These are phyloP conservation scores for Eupristina koningsbergeri DNA, from an alignment of 1,140 invertebrate species.

Conservation along the genomic window DNA sequence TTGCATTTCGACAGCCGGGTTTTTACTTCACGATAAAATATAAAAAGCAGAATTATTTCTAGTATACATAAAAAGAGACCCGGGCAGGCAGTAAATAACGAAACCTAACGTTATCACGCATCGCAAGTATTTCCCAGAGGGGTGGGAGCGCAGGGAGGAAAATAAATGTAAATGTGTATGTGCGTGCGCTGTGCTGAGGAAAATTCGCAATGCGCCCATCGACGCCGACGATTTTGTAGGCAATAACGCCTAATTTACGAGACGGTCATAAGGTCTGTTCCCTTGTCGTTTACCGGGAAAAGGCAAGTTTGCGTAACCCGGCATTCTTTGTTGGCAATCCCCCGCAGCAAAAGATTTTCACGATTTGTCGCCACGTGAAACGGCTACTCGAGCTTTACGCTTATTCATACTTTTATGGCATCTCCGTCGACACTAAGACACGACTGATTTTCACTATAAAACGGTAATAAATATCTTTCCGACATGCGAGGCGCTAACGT, in stretches of 20 bases:
- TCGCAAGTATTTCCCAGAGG: conserved; percentile 16
- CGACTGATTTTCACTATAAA: conserved; percentile 37
- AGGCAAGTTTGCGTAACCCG: conserved; percentile 5
- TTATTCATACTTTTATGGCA: conserved; percentile 41
- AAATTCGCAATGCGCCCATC: neutral
- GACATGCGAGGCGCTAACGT: neutral
- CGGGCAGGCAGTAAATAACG: neutral
- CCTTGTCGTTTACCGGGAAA: conserved; percentile 20
- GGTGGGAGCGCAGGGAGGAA: neutral
- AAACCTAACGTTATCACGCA: conserved; percentile 3
- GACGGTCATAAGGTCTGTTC: conserved; percentile 19
- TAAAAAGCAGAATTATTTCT: conserved; percentile 5
- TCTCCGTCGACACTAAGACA: conserved; percentile 11
- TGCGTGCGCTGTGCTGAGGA: too few relatives aligned
- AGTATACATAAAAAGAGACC: neutral
- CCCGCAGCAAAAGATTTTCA: conserved; percentile 25
- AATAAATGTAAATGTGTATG: neutral
- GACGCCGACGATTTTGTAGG: neutral
- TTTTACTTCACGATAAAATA: conserved; percentile 2
- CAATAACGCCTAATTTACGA: conserved; percentile 51
- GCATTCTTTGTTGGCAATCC: neutral
- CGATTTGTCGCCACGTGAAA: conserved; percentile 39
- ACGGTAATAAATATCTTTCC: conserved; percentile 2
- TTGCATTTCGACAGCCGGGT: neutral
- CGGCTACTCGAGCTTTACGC: conserved; percentile 38